A percentile compares a stretch with the other conserved stretches of the same genome.
Conservation (phyloP, 1,140 invertebrate genomes). For the Pararge aegeria region DNA sequence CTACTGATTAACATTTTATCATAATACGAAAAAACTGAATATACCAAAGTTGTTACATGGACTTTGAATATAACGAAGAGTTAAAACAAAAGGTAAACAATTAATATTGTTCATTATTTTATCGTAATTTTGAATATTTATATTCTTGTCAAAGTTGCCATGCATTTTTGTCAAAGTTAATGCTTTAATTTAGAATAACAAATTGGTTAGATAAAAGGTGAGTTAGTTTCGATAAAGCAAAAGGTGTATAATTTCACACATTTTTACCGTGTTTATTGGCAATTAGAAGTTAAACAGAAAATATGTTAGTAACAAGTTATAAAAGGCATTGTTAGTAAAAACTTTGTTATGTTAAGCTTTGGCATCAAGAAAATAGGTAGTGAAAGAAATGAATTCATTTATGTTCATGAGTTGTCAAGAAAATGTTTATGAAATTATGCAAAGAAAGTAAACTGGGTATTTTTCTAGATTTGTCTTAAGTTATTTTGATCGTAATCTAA, state of each 20-base stretch:
- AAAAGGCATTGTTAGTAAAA: constrained; percentile 14
- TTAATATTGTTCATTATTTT: background rate
- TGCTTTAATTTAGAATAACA: background rate
- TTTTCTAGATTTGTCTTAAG: background rate
- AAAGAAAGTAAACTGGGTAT: background rate
- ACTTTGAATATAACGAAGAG: constrained; percentile 8
- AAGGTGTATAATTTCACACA: constrained; percentile 19
- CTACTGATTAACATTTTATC: background rate
- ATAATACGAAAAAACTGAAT: constrained; percentile 1
- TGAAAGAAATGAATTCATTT: background rate
- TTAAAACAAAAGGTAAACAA: background rate
- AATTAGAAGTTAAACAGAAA: constrained; percentile 13
- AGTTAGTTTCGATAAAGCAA: constrained; percentile 12
- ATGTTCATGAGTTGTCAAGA: background rate
- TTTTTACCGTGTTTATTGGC: constrained; percentile 1
- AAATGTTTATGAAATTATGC: background rate
- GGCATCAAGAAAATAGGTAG: constrained; percentile 14
- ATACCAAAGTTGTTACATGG: background rate
- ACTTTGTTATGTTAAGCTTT: constrained; percentile 20
- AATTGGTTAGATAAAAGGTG: background rate
- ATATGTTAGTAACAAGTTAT: constrained; percentile 13
- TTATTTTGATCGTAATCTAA: too few species aligned
- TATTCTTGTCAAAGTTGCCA: constrained; percentile 1
- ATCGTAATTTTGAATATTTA: background rate
- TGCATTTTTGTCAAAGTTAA: background rate